Evolutionary conservation across 2,888 invertebrate species (phyloP).

Genomic region (Subacronicta megacephala): DNA sequence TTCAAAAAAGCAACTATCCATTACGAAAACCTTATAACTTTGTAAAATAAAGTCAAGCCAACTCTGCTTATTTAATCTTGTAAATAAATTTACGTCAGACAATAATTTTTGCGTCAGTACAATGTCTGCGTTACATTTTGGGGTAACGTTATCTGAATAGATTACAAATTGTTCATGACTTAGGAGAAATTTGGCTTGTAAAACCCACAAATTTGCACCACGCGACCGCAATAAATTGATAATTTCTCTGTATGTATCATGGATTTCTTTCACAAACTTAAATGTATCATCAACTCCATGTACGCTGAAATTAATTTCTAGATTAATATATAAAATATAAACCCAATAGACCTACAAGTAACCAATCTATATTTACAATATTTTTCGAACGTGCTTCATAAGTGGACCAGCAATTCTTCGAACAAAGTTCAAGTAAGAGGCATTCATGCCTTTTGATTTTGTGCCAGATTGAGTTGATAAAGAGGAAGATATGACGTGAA

Average conservation of each 20-base stretch:
- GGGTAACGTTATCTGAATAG: conserved; percentile 71
- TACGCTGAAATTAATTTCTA: conserved; percentile 61
- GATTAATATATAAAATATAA: conserved; percentile 4
- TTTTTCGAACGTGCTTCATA: conserved; percentile 79
- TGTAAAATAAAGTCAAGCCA: conserved; percentile 91
- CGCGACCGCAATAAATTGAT: conserved; percentile 74
- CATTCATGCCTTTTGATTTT: conserved; percentile 80
- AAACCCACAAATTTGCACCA: conserved; percentile 74
- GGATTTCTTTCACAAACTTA: conserved; percentile 77
- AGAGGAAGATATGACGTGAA: conserved; percentile 76
- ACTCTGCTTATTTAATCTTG: conserved; percentile 82
- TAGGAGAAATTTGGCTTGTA: conserved; percentile 78
- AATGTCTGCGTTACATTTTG: conserved; percentile 77
- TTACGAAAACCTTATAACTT: conserved; percentile 89
- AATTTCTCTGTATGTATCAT: conserved; percentile 79
- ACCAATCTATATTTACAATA: conserved; percentile 66
- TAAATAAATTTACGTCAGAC: conserved; percentile 67
- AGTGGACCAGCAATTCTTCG: conserved; percentile 82
- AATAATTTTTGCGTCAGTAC: conserved; percentile 69
- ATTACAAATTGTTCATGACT: conserved; percentile 80
- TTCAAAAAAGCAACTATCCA: conserved; percentile 85
- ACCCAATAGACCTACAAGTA: conserved; percentile 12
- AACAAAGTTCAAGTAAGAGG: conserved; percentile 80
- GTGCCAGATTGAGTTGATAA: conserved; percentile 66
- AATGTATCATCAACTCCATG: conserved; percentile 72